Percentiles rank a stretch among this genome's conserved stretches.
These are phyloP conservation scores for Eupithecia centaureata DNA, from an alignment of 2,888 invertebrate genomes.

Conservation along the genomic window DNA sequence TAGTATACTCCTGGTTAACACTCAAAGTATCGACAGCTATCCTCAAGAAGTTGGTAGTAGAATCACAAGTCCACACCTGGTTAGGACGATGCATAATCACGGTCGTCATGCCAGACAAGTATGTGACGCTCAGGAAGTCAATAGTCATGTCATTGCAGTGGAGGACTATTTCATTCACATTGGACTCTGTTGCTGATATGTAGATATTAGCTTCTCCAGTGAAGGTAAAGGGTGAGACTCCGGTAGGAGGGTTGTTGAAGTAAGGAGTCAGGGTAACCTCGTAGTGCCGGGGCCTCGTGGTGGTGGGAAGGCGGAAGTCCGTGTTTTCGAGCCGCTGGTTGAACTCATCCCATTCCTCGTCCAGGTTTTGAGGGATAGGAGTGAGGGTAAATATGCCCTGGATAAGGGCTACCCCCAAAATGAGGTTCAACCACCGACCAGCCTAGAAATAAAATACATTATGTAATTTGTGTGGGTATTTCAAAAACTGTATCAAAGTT, in stretches of 20 bases:
- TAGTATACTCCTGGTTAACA: constrained; percentile 76
- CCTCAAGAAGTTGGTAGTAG: constrained; percentile 61
- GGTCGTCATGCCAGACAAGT: constrained; percentile 14
- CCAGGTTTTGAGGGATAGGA: constrained; percentile 59
- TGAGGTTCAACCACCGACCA: constrained; percentile 59
- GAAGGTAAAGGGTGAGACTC: constrained; percentile 66
- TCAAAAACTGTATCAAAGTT: background rate
- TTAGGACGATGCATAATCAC: constrained; percentile 47
- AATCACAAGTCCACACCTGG: constrained; percentile 56
- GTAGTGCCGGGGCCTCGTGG: constrained; percentile 81
- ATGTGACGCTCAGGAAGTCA: constrained; percentile 66
- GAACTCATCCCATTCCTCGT: constrained; percentile 69
- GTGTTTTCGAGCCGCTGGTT: constrained; percentile 56
- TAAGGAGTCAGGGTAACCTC: constrained; percentile 79
- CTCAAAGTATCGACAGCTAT: constrained; percentile 53
- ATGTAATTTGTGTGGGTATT: background rate
- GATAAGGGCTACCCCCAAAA: constrained; percentile 60
- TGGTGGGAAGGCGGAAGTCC: constrained; percentile 74
- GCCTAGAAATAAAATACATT: constrained; percentile 50
- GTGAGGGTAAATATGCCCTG: constrained; percentile 61
- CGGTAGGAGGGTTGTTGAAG: constrained; percentile 57
- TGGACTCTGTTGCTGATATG: constrained; percentile 45
- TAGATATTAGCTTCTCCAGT: constrained; percentile 71
- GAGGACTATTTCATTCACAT: constrained; percentile 62
- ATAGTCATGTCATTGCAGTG: constrained; percentile 72